Evolutionary conservation across 2,888 invertebrate genomes (phyloP), one percentile per base, ranked within the genome.

Genomic region (Pecten maximus): DNA sequence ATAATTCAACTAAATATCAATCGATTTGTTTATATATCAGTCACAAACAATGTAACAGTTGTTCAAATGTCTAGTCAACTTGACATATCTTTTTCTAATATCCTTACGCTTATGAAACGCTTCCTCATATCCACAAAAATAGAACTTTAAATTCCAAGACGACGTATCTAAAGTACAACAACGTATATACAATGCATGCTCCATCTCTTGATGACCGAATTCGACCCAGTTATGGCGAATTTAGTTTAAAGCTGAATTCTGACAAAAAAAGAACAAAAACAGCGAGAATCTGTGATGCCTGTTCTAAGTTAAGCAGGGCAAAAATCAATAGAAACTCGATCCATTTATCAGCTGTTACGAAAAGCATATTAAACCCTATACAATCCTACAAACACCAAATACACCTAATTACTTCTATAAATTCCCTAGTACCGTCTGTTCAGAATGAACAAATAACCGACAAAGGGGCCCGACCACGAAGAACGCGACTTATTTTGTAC

Each of bases 271-370:
- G 74, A 74, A 19, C 54, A 54, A 74, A 74, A 74, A 2, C 35
- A 2, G 23, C 6, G 48, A 6, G 10, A 74, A 74, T 19, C 74
- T 35, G 74, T 74, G 3, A 35, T 74, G 35, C 10, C 28, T 74
- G 35, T 74, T 35, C 35, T 28, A 15, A 74, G 60, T 16, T 8
- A 74, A 74, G 60, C 60, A 74, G 35, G 28, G 28, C 28, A 74
- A 28, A 74, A 74, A 74, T 74, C 74, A 35, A 74, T 74, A 74
- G 74, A 74, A 74, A 35, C 12, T 10, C 35, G 74, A 74, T 74
- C 74, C 74, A 74, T 74, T 28, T 74, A 74, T 74, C 74, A 74
- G 74, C 74, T 74, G 74, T 74, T 74, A 23, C 74, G 74, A 35
- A 74, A 35, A 35, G 35, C 35, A 74, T 74, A 74, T 74, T 74